phyloP scores from a whole-genome alignment of 2,888 invertebrate species.

The Sclerodermus sp. region DNA sequence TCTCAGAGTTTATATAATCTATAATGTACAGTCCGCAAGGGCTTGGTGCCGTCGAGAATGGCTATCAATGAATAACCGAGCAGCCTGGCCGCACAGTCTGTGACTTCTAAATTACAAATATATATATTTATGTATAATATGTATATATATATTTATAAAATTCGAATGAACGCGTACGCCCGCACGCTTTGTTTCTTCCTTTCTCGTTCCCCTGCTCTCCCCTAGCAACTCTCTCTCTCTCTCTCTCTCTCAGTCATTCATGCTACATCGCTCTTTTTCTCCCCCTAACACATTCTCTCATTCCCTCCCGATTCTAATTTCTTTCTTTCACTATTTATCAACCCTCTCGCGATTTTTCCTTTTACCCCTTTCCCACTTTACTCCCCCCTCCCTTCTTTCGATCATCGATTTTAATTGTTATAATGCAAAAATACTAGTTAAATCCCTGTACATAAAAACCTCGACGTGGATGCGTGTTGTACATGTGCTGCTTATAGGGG shows the following conservation, averaged over 20 bases:
- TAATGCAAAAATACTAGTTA: constrained; percentile 57
- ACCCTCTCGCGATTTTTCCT: neutral
- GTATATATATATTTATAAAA: constrained; percentile 41
- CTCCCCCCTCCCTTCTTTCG: constrained; percentile 6
- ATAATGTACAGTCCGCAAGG: neutral
- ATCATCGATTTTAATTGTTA: constrained; percentile 30
- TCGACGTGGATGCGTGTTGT: constrained; percentile 23
- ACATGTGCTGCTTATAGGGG: neutral
- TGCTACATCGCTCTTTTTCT: constrained; percentile 7
- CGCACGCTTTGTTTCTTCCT: constrained; percentile 20
- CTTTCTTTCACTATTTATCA: constrained; percentile 2
- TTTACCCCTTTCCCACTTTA: no score
- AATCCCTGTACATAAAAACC: constrained; percentile 54
- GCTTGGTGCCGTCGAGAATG: neutral
- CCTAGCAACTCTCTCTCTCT: constrained; percentile 3
- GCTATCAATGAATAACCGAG: neutral
- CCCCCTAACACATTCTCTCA: neutral
- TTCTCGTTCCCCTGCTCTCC: neutral
- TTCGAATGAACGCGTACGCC: constrained; percentile 36
- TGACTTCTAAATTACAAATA: constrained; percentile 39
- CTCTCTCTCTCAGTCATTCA: constrained; percentile 8
- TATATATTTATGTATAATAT: constrained; percentile 41
- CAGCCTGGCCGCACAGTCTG: constrained; percentile 20
- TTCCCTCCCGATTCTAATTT: constrained; percentile 1
- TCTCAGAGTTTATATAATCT: neutral